These are phyloP conservation scores for Cosmia pyralina DNA, from an alignment of 2,888 invertebrate genomes.

Conservation along the genomic window DNA sequence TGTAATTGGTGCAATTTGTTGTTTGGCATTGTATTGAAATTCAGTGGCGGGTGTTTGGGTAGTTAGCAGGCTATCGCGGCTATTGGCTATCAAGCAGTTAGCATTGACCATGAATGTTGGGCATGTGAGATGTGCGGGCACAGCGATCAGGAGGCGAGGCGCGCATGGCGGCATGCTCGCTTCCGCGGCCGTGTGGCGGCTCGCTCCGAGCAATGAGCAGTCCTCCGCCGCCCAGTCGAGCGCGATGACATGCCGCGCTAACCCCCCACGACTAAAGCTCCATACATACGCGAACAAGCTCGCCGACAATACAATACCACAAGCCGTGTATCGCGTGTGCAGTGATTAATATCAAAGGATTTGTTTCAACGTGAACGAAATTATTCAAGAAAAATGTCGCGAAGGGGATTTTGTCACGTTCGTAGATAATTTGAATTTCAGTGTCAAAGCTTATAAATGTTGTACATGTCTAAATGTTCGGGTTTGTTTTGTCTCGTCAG, in stretches of 20 bases:
- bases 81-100: conserved; percentile 70
- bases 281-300: conserved; percentile 66
- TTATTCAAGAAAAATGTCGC: conserved; percentile 74
- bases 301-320: conserved; percentile 50
- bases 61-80: conserved; percentile 61
- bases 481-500: conserved; percentile 66
- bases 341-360: conserved; percentile 68
- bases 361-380: conserved; percentile 66
- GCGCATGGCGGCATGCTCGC: conserved; percentile 71
- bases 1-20: conserved; percentile 63
- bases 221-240: conserved; percentile 78
- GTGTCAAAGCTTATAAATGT: conserved; percentile 85
- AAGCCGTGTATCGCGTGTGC: conserved; percentile 73
- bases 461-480: conserved; percentile 76
- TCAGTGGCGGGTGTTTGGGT: conserved; percentile 63
- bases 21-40: conserved; percentile 56
- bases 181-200: conserved; percentile 60
- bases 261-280: conserved; percentile 69
- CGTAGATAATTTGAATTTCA: conserved; percentile 82
- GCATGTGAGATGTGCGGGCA: conserved; percentile 61
- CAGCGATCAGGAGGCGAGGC: conserved; percentile 51
- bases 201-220: conserved; percentile 82
- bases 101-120: conserved; percentile 83
- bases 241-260: conserved; percentile 83
- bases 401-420: conserved; percentile 82